phyloP scores from a whole-genome alignment of 2,888 invertebrate genomes.

The Drosophila neoperkinsi region DNA sequence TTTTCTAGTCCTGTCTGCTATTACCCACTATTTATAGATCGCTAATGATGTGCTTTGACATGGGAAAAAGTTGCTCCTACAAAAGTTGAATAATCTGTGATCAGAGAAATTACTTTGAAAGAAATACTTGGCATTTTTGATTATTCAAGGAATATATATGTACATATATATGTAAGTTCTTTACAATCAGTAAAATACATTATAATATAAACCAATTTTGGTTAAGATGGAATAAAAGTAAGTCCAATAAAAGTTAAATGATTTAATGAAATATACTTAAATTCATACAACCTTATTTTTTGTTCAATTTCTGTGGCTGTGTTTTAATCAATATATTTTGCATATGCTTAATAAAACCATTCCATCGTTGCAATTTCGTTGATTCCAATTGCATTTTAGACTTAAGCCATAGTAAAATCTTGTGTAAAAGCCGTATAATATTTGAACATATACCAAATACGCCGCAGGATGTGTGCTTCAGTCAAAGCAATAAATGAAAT shows the following conservation, averaged over 20 bases:
- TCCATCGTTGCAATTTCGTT: neutral
- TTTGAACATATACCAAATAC: neutral
- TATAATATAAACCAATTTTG: too few relatives aligned
- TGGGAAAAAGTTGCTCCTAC: neutral
- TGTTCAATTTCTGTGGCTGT: neutral
- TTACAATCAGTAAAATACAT: too few relatives aligned
- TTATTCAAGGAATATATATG: neutral
- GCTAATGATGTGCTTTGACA: conserved; percentile 49
- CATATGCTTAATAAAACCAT: neutral
- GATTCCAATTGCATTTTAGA: too few relatives aligned
- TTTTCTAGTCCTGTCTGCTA: conserved; percentile 33
- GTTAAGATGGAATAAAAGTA: neutral
- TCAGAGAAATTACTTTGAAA: neutral
- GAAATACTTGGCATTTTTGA: too few relatives aligned
- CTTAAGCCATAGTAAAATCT: neutral
- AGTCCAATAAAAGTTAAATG: neutral
- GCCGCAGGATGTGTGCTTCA: conserved; percentile 6
- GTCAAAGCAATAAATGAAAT: conserved; percentile 38
- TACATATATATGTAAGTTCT: too few relatives aligned
- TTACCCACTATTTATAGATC: conserved; percentile 30
- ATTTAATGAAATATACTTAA: neutral
- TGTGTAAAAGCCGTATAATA: neutral
- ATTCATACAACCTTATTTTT: neutral
- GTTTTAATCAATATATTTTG: neutral
- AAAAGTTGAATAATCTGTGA: conserved; percentile 3